Conservation (phyloP, 1,140 invertebrate genomes). For the Mya arenaria region DNA sequence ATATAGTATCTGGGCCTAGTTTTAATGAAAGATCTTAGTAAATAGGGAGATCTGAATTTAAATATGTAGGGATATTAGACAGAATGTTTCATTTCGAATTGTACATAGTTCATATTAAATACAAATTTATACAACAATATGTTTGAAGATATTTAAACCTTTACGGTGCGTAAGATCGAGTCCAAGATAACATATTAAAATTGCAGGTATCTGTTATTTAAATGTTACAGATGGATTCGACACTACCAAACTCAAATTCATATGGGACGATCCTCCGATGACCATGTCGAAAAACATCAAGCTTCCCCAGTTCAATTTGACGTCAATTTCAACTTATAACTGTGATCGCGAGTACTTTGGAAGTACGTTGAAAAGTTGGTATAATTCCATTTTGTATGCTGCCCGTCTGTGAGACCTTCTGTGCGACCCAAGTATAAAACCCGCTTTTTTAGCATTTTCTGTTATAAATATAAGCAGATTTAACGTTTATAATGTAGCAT, state of each 20-base stretch:
- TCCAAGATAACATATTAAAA: too few relatives aligned
- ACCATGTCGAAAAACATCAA: constrained; percentile 64
- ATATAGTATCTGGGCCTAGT: too few relatives aligned
- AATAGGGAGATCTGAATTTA: too few relatives aligned
- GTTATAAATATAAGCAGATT: neutral
- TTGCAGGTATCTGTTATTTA: too few relatives aligned
- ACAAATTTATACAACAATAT: too few relatives aligned
- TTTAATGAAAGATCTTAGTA: too few relatives aligned
- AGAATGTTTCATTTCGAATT: too few relatives aligned
- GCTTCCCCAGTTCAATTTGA: constrained; percentile 75
- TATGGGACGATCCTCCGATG: constrained; percentile 85
- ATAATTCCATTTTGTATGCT: neutral
- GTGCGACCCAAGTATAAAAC: neutral
- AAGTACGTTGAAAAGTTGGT: constrained; percentile 48
- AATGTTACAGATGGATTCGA: constrained; percentile 94
- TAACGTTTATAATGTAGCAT: neutral
- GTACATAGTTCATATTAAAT: too few relatives aligned
- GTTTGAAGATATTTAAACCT: too few relatives aligned
- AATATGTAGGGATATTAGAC: too few relatives aligned
- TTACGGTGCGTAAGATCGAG: too few relatives aligned
- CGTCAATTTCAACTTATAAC: constrained; percentile 28
- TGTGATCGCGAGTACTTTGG: constrained; percentile 59
- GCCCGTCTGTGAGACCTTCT: neutral
- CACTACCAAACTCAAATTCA: constrained; percentile 93
- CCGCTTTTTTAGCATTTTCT: neutral